Evolutionary conservation across 2,797 vertebrate species (phyloP).

Genomic region (Gambelia wislizenii): DNA sequence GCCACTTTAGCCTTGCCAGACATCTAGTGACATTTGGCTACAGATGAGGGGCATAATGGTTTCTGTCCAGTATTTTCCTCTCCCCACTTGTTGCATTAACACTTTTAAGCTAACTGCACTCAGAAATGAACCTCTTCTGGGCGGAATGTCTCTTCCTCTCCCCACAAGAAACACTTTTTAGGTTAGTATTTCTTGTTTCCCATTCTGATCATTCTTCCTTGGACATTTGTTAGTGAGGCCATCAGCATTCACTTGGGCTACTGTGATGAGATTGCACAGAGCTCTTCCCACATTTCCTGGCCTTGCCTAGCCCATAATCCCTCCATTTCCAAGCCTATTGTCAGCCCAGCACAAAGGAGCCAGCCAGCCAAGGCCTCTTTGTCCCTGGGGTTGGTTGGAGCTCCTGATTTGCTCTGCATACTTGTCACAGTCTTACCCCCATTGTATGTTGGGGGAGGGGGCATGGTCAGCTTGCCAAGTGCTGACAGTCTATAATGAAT

Average conservation of each 20-base stretch:
- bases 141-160: not conserved
- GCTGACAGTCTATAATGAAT: slow-evolving; percentile 34
- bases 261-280: slow-evolving; percentile 19
- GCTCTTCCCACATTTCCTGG: slow-evolving; percentile 6
- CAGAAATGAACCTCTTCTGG: not conserved
- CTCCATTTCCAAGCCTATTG: slow-evolving; percentile 17
- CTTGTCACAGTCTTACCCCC: slow-evolving; percentile 14
- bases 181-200: not conserved
- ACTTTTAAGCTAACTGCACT: not conserved
- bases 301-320: slow-evolving; percentile 17
- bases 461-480: not conserved
- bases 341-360: slow-evolving; percentile 26
- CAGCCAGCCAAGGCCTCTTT: slow-evolving; percentile 44
- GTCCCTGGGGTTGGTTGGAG: slow-evolving; percentile 17
- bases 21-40: not conserved
- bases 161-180: not conserved
- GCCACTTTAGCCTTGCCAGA: not conserved
- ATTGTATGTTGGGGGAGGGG: not conserved
- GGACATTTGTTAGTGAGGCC: not conserved
- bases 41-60: not conserved
- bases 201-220: not conserved
- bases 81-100: not conserved
- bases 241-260: not conserved
- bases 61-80: not conserved
- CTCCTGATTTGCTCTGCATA: slow-evolving; percentile 36